These are phyloP conservation scores for Oceanites oceanicus DNA, from an alignment of 2,113 vertebrate species.

Conservation along the genomic window DNA sequence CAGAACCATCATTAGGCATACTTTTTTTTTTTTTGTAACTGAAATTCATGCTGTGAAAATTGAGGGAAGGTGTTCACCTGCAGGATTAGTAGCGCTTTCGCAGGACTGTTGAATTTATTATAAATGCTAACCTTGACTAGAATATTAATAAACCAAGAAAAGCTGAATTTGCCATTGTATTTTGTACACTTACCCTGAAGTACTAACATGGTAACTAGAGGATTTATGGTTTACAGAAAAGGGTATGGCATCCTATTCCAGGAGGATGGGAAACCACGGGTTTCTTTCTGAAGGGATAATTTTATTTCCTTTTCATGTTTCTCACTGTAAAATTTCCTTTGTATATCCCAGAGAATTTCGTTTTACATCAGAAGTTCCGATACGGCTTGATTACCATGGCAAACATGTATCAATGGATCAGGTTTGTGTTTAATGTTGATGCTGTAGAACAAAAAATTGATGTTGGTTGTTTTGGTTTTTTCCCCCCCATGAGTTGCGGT, in stretches of 20 bases:
- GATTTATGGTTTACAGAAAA: not conserved
- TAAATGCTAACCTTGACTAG: not conserved
- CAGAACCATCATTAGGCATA: not conserved
- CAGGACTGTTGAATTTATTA: not conserved
- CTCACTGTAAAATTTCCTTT: not conserved
- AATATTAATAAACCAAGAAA: not conserved
- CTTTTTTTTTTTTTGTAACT: not conserved
- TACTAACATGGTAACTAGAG: not conserved
- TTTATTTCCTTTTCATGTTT: not conserved
- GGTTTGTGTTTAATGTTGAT: conserved; percentile 64
- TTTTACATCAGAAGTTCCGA: conserved; percentile 95
- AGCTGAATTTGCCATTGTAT: not conserved
- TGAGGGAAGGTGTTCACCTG: not conserved
- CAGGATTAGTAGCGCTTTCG: not conserved
- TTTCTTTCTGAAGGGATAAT: not conserved
- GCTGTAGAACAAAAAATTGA: not conserved
- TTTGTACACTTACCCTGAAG: not conserved
- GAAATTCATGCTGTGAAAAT: not conserved
- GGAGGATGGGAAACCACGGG: not conserved
- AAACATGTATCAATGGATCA: conserved; percentile 94
- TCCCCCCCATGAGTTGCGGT: fast-evolving
- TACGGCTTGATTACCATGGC: conserved; percentile 96
- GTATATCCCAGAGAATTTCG: conserved; percentile 87
- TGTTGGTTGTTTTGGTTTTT: not conserved
- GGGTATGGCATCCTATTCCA: not conserved